These are phyloP conservation scores for Microchrysa polita DNA, from an alignment of 2,888 invertebrate genomes.

Conservation along the genomic window DNA sequence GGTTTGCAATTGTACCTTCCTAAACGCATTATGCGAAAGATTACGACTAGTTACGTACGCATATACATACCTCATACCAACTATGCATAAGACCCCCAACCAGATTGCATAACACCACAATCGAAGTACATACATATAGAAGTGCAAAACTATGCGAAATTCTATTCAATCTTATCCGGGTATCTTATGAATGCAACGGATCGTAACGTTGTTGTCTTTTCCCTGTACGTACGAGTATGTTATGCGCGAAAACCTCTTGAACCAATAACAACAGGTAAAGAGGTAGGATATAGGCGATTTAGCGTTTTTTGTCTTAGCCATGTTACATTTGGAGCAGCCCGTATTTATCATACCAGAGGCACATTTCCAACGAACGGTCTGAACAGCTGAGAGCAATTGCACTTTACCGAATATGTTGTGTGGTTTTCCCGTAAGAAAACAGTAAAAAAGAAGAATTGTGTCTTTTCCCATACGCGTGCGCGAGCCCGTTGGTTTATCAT, in stretches of 20 bases:
- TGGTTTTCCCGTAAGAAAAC: conserved; percentile 40
- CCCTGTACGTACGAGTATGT: not conserved
- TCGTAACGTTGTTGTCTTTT: not conserved
- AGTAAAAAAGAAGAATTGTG: conserved; percentile 28
- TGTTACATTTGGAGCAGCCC: not conserved
- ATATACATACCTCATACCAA: conserved; percentile 16
- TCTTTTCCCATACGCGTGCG: not conserved
- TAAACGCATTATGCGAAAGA: conserved; percentile 29
- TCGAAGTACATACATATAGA: not conserved
- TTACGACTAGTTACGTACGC: conserved; percentile 9
- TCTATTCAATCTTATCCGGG: conserved; percentile 31
- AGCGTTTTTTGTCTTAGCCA: not conserved
- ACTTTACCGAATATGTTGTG: conserved; percentile 43
- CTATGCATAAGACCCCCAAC: conserved; percentile 26
- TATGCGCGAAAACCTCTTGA: not conserved
- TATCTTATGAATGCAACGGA: conserved; percentile 24
- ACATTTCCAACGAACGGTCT: conserved; percentile 39
- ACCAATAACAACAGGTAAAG: too few relatives aligned
- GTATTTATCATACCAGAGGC: not conserved
- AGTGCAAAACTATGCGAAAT: conserved; percentile 3
- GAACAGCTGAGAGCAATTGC: not conserved
- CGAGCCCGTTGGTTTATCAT: not conserved
- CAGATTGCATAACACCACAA: conserved; percentile 34
- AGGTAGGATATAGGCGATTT: not conserved
- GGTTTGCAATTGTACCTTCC: not conserved